phyloP scores from a whole-genome alignment of 2,797 vertebrate genomes.

The Parauchenoglanis punctatus region DNA sequence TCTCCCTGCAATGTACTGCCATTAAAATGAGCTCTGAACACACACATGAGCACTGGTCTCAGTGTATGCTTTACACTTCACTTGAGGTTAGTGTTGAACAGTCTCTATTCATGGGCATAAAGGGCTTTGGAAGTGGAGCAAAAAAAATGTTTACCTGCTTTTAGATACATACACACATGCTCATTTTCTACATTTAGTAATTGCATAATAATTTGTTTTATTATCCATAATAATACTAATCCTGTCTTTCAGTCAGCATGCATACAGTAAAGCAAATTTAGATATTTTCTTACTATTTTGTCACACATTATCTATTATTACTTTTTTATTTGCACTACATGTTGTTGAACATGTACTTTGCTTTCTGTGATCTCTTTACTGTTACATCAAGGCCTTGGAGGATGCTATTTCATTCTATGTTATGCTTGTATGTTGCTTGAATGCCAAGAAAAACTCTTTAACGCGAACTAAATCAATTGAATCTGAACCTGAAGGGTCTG shows the following conservation, averaged over 20 bases:
- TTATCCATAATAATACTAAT: background rate
- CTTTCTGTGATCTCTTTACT: background rate
- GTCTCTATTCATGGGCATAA: conserved; percentile 51
- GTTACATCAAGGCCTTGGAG: background rate
- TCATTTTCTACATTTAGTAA: background rate
- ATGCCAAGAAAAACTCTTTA: background rate
- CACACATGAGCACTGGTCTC: conserved; percentile 28
- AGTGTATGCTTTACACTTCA: conserved; percentile 46
- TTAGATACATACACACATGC: conserved; percentile 3
- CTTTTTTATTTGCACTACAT: background rate
- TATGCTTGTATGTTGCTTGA: background rate
- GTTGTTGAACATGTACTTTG: background rate
- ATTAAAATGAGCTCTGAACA: conserved; percentile 48
- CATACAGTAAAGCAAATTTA: background rate
- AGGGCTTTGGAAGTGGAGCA: conserved; percentile 37
- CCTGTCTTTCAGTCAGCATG: background rate
- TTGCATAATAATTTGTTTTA: background rate
- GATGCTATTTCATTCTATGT: background rate
- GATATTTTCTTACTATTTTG: background rate
- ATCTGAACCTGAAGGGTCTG: conserved; percentile 4
- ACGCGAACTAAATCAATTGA: background rate
- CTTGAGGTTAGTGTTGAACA: conserved; percentile 44
- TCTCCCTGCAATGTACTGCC: background rate
- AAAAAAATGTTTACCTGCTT: conserved; percentile 14
- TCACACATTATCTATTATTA: background rate